Percentiles rank a stretch among this genome's conserved stretches.
Evolutionary conservation across 2,797 vertebrate genomes (phyloP).

Genomic region (Yasuhikotakia modesta): DNA sequence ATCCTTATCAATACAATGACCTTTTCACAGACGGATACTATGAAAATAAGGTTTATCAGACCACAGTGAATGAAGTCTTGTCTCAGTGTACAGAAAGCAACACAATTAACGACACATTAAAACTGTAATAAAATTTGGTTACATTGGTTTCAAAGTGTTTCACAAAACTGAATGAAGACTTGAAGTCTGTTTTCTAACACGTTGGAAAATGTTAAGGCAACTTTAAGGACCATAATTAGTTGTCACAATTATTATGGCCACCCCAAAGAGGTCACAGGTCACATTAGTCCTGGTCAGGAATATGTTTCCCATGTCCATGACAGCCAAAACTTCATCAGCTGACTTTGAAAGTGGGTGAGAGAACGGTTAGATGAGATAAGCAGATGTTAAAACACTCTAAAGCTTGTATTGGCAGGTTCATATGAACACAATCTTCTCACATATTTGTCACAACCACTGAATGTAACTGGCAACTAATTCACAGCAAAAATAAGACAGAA

Average conservation of each 20-base stretch:
- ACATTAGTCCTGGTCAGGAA: neutral
- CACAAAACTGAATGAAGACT: neutral
- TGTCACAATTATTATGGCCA: no score
- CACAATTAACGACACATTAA: neutral
- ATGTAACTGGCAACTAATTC: neutral
- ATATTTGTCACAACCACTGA: neutral
- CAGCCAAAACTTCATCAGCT: no score
- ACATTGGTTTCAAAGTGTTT: neutral
- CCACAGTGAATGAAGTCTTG: neutral
- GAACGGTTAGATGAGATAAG: neutral
- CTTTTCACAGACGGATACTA: conserved; percentile 40
- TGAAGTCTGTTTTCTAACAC: conserved; percentile 2
- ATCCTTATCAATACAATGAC: conserved; percentile 17
- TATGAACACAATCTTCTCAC: neutral
- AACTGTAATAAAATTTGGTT: neutral
- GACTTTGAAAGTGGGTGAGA: no score
- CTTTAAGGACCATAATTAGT: neutral
- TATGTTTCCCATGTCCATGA: no score
- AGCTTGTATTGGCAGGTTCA: neutral
- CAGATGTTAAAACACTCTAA: neutral
- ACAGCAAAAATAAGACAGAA: conserved; percentile 11
- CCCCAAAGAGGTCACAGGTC: conserved; percentile 9
- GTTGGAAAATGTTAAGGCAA: conserved; percentile 12
- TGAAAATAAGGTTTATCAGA: conserved; percentile 50
- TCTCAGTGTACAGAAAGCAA: neutral